phyloP scores from a whole-genome alignment of 92 coral and sea anemone species.

The Phymanthus crucifer region DNA sequence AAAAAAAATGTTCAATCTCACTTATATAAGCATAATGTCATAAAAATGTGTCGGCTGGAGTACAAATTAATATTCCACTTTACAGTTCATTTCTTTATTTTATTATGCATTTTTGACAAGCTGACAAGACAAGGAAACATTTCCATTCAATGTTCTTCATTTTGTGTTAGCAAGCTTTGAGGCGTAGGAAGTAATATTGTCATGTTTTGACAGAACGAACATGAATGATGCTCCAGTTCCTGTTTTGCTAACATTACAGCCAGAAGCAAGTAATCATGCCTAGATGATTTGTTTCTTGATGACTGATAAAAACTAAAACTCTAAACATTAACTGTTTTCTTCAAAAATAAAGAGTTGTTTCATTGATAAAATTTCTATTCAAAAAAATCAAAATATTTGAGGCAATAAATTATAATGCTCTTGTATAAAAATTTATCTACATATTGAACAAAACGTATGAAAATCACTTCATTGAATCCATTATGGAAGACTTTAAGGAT shows the following conservation, averaged over 20 bases:
- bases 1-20: too few relatives aligned
- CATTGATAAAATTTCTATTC: neutral
- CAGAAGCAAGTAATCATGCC: neutral
- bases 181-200: neutral
- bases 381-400: neutral
- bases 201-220: neutral
- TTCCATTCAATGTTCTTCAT: neutral
- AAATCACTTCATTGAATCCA: neutral
- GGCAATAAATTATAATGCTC: neutral
- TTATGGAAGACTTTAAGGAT: too few relatives aligned
- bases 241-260: neutral
- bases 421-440: conserved; percentile 5
- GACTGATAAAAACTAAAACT: neutral
- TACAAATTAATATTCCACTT: conserved; percentile 4
- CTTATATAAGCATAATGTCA: too few relatives aligned
- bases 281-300: neutral
- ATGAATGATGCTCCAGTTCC: neutral
- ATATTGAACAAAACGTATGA: neutral
- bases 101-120: neutral
- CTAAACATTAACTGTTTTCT: neutral
- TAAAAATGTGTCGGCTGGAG: too few relatives aligned
- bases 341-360: neutral
- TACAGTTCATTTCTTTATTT: neutral
- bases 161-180: neutral
- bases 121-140: neutral